phyloP scores from a whole-genome alignment of 2,113 vertebrate genomes.

The Leuciscus idus region DNA sequence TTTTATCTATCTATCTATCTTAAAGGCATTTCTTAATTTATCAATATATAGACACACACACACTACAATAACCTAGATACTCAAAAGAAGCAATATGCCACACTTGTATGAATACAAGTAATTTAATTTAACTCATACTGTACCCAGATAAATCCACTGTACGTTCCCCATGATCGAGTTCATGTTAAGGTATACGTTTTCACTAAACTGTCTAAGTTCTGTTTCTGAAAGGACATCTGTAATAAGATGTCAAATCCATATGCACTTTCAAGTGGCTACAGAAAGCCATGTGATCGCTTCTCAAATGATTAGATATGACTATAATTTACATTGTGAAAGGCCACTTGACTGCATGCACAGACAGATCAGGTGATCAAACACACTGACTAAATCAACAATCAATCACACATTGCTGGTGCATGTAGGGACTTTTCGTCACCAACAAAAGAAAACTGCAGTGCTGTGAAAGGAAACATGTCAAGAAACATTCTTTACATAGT shows the following conservation, averaged over 20 bases:
- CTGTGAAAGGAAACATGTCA: slow-evolving; percentile 45
- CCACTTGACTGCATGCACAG: slow-evolving; percentile 38
- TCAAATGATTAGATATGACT: slow-evolving; percentile 39
- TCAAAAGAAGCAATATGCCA: slow-evolving; percentile 1
- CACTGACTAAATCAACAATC: neutral
- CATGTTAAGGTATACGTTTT: neutral
- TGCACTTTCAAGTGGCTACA: slow-evolving; percentile 45
- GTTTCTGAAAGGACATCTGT: neutral
- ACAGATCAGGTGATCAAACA: neutral
- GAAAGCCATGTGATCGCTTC: slow-evolving; percentile 30
- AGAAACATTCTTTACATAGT: slow-evolving; percentile 11
- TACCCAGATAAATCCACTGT: neutral
- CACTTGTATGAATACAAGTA: slow-evolving; percentile 1
- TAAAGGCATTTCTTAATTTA: neutral
- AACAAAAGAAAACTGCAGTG: slow-evolving; percentile 26
- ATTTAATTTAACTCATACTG: neutral
- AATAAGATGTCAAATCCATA: neutral
- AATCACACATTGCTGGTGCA: slow-evolving; percentile 28
- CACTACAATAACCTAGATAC: slow-evolving; percentile 23
- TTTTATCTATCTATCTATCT: no score
- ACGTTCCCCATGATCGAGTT: neutral
- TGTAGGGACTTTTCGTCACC: slow-evolving; percentile 8
- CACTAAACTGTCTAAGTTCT: neutral
- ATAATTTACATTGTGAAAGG: slow-evolving; percentile 37
- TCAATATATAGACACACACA: neutral